Evolutionary conservation across 2,113 vertebrate genomes (phyloP).

Genomic region (Silurus glanis): DNA sequence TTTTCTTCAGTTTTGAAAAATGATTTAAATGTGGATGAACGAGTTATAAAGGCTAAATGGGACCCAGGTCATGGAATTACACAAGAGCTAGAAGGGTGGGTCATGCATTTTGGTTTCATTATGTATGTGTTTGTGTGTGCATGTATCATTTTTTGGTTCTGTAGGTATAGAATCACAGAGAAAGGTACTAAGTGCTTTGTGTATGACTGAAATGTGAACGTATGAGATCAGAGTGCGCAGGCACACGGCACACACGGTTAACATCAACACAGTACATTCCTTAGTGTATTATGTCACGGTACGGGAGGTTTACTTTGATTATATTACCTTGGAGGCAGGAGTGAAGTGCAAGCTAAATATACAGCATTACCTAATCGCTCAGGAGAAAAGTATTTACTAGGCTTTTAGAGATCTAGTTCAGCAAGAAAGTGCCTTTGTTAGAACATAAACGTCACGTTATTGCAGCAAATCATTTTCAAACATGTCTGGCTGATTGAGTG

Average conservation of each 20-base stretch:
- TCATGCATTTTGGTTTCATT: background rate
- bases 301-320: slow-evolving; percentile 18
- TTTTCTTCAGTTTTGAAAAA: background rate
- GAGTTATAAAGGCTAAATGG: background rate
- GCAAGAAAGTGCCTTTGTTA: background rate
- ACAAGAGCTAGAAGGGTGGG: background rate
- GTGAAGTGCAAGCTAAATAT: background rate
- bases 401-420: background rate
- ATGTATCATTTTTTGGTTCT: background rate
- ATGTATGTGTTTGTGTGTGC: background rate
- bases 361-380: background rate
- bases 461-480: too few species aligned
- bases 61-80: background rate
- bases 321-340: slow-evolving; percentile 15
- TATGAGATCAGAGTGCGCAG: slow-evolving; percentile 17
- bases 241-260: background rate
- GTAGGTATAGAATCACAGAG: background rate
- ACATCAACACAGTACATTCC: slow-evolving; percentile 34
- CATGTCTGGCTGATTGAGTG: background rate
- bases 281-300: slow-evolving; percentile 26
- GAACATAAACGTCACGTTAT: background rate
- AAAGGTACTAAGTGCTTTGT: background rate
- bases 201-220: background rate
- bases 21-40: background rate
- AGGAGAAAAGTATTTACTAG: background rate